Evolutionary conservation across 2,888 invertebrate species (phyloP), one percentile per base, ranked within the genome.

Genomic region (Lathronympha strigana): DNA sequence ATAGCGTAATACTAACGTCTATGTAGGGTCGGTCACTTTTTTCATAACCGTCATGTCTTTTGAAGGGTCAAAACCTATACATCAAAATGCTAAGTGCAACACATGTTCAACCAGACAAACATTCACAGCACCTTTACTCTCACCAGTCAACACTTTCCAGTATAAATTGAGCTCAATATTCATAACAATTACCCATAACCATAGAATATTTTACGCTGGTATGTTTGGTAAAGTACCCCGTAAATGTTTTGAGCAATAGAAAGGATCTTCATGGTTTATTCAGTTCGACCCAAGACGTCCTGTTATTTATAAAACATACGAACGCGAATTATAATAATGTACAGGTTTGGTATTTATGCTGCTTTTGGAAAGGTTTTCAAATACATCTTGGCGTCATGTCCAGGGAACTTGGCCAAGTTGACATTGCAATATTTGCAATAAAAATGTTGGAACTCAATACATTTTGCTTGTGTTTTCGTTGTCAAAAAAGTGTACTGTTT

Each of bases 201-300:
- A 3, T 43, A 19, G 19, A 21, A 43, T 19, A 3, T 11, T 11
- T 43, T 19, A 45, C 19, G 21, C 4, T 45, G 45, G 45, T 45
- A 1, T 45, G 17, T 3, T 11, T 19, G 3, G 2, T 17, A 4
- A 13, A 13, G 15, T 3, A 21, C 11, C 1, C 5, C 1, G 19
- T 4, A 2, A 13, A 11, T 1, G 21, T 21, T 9, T 45, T 21
- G 45, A 11, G 21, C 4, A 17, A 40, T 1, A 15, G 21, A 2
- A 5, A 0, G 19, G 63, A 57, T 40, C 50, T 31, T 63, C 31
- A 63, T 63, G 63, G 50, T 40, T 63, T 63, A 63, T 63, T 63
- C 63, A 63, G 49, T 8, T n/a, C 8, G 23, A 21, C 4, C 55
- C 50, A 23, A 45, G 49, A 17, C 36, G 6, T 2, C 38, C 19